Base-by-base conservation (phyloP, 2,113 vertebrate species). In the Mionectes macconnelli region DNA sequence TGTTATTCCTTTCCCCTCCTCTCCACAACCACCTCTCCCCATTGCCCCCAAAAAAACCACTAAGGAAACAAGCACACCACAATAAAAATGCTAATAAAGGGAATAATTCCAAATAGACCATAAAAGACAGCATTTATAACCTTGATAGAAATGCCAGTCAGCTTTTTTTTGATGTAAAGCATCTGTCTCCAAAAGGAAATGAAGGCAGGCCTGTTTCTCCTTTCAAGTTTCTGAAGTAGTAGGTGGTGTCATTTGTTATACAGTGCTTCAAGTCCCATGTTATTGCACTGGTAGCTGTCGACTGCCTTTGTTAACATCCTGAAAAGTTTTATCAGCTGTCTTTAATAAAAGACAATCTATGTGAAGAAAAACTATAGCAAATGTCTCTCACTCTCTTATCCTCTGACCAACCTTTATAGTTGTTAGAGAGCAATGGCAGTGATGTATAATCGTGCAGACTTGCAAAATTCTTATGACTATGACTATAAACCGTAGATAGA, bases 181-280 rank as follows among this genome's bases (percentile, higher is more conserved):
- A 93, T 98, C 94, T 97, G 97, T 96, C 90, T 96, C 77, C 64
- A 91, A 91, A 94, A 96, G 96, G 97, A 97, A 98, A 96, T 96
- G 82, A 97, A 95, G 79, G 92, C 93, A 95, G 80, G 68, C 81
- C 92, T 96, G 96, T 90, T 95, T 95, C 92, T 96, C 53, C 92
- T 97, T 96, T 97, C 78, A 89, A 92, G 93, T 92, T 94, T 97
- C 80, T 96, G 95, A 96, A 97, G 90, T 93, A 93, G 96, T 96
- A 95, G 94, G 90, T 70, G 82, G 92, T 94, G 80, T 97, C 96
- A 95, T 98, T 97, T 97, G 95, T 96, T 96, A 90, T 69, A 90
- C 67, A 86, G 87, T 82, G 88, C 86, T 88, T 78, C 93, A 89
- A 97, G 91, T 67, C 89, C 74, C 78, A 12, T 94, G 88, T 96